Evolutionary conservation across 2,888 invertebrate species (phyloP).

Genomic region (Temnothorax unifasciatus): DNA sequence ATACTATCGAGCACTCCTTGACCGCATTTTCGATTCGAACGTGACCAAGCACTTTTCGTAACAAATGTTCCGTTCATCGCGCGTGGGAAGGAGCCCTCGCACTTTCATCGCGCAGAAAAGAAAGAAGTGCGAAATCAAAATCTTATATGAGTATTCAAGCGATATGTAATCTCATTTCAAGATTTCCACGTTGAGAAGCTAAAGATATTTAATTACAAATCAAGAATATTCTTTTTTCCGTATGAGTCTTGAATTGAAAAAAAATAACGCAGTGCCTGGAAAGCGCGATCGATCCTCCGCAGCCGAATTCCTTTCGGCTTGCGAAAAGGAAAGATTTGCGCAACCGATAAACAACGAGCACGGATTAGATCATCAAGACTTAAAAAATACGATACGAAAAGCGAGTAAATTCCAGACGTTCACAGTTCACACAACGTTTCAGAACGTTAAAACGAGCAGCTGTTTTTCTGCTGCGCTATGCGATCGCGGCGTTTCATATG

Average conservation of each 20-base stretch:
- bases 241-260: neutral
- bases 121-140: too few relatives aligned
- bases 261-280: too few relatives aligned
- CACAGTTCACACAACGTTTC: neutral
- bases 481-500: neutral
- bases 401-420: neutral
- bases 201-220: too few relatives aligned
- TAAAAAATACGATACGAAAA: neutral
- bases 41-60: conserved; percentile 15
- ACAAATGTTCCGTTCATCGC: neutral
- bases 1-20: neutral
- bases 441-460: neutral
- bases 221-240: too few relatives aligned
- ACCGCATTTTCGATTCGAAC: neutral
- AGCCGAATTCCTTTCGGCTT: neutral
- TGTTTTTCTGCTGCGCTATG: neutral
- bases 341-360: neutral
- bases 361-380: neutral
- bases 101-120: neutral
- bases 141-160: too few relatives aligned
- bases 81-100: too few relatives aligned
- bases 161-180: too few relatives aligned
- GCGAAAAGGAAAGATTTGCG: neutral
- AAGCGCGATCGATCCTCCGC: neutral
- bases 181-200: too few relatives aligned